These are phyloP conservation scores for Gorsachius goisagi DNA, from an alignment of 2,113 vertebrate species.

Conservation along the genomic window DNA sequence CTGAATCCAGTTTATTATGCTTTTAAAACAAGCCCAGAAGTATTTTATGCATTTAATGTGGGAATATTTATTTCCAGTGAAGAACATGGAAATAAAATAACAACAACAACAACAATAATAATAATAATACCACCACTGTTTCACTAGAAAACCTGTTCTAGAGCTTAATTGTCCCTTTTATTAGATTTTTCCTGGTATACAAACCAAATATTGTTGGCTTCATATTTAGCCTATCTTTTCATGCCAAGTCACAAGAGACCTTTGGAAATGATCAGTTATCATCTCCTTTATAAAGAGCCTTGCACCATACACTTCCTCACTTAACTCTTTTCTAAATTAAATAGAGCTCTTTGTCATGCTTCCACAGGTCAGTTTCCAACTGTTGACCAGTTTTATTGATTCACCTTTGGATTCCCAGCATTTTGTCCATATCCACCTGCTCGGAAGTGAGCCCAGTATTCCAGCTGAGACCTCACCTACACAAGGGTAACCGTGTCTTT, in stretches of 20 bases:
- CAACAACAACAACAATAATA: background rate
- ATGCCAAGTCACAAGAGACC: rapidly evolving
- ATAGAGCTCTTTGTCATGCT: background rate
- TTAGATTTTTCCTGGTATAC: background rate
- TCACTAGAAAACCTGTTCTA: background rate
- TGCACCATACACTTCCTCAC: background rate
- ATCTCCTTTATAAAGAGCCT: background rate
- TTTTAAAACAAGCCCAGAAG: background rate
- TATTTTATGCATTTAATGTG: background rate
- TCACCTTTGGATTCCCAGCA: background rate
- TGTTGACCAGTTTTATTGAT: background rate
- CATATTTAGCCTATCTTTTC: background rate
- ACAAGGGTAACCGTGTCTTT: background rate
- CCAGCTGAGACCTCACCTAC: background rate
- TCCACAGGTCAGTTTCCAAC: background rate
- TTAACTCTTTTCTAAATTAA: background rate
- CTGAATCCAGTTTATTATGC: background rate
- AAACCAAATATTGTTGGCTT: background rate
- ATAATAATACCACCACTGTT: background rate
- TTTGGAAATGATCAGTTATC: background rate
- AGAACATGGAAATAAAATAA: background rate
- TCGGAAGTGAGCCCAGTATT: background rate
- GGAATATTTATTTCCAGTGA: background rate
- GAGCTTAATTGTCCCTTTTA: background rate
- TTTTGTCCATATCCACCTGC: background rate